Evolutionary conservation across 2,888 invertebrate genomes (phyloP), one percentile per base, ranked within the genome.

Genomic region (Axea sp.): DNA sequence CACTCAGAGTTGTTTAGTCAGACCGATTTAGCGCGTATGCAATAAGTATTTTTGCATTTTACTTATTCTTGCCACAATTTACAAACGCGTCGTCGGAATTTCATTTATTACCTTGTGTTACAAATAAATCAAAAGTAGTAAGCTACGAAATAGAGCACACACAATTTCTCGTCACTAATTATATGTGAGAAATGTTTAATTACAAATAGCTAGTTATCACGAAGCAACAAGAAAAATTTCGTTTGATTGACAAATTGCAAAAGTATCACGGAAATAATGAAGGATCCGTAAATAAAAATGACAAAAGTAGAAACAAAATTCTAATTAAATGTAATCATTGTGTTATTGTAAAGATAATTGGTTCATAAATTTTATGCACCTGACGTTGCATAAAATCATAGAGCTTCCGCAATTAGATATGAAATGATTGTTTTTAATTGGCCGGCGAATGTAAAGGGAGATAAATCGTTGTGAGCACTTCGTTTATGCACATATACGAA

Each of bases 381-480:
- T n/a, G 47, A 28, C 31, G 22, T 55, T 30, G 39, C 26, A 24
- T 37, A 55, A 49, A 31, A 12, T 41, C 39, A 14, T 51, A 26
- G 43, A 53, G 35, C 45, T 64, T 43, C 26, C 43, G 12, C 19
- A 43, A 35, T 64, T 53, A 43, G 41, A 37, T 45, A 17, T 11
- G 14, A 24, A 37, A 49, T 31, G 39, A 67, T 57, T 57, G 67
- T 41, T 55, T 57, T 57, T 67, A 53, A 64, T 53, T 57, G 57
- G 33, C 3, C 14, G 1, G 37, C 11, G 19, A 30, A 19, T 37
- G 30, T 43, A 30, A 53, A 35, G 37, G 28, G 19, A 55, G 57
- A 49, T 57, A 39, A 47, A 57, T 39, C 39, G 39, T 28, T 9
- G 41, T 12, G 17, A 19, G 24, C 7, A 35, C 5, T 53, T 45